phyloP scores from a whole-genome alignment of 2,888 invertebrate species.

The Maniola hyperantus region DNA sequence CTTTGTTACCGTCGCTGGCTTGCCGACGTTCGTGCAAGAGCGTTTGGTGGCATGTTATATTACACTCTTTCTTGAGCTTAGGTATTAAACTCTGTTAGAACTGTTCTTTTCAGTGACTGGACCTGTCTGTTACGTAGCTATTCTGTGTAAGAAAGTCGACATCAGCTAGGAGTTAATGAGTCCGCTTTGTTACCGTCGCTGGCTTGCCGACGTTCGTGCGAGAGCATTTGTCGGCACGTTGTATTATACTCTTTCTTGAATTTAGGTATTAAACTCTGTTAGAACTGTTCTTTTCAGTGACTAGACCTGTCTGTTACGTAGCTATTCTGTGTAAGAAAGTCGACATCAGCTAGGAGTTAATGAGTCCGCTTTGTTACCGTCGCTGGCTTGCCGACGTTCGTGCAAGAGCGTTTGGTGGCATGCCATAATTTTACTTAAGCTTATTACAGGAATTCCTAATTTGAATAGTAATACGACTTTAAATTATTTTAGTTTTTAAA shows the following conservation, averaged over 20 bases:
- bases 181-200: slow-evolving; percentile 52
- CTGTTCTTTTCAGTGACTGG: too few relatives aligned
- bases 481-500: slow-evolving; percentile 33
- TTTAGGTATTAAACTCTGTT: too few relatives aligned
- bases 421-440: slow-evolving; percentile 40
- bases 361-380: slow-evolving; percentile 57
- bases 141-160: slow-evolving; percentile 41
- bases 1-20: slow-evolving; percentile 51
- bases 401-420: slow-evolving; percentile 35
- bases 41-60: slow-evolving; percentile 30
- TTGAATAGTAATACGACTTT: slow-evolving; percentile 36
- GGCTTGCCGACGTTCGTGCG: slow-evolving; percentile 33
- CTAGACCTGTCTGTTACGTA: not conserved
- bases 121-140: too few relatives aligned
- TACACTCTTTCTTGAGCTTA: slow-evolving; percentile 4
- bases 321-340: slow-evolving; percentile 35
- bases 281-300: not conserved
- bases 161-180: slow-evolving; percentile 59
- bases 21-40: slow-evolving; percentile 33
- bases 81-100: not conserved
- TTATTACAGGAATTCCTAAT: slow-evolving; percentile 39
- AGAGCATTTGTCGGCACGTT: slow-evolving; percentile 34
- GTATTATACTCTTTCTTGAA: too few relatives aligned
- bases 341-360: slow-evolving; percentile 57
- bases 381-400: slow-evolving; percentile 36